Conservation (phyloP, 2,113 vertebrate genomes). For the Aspidoscelis tigris region DNA sequence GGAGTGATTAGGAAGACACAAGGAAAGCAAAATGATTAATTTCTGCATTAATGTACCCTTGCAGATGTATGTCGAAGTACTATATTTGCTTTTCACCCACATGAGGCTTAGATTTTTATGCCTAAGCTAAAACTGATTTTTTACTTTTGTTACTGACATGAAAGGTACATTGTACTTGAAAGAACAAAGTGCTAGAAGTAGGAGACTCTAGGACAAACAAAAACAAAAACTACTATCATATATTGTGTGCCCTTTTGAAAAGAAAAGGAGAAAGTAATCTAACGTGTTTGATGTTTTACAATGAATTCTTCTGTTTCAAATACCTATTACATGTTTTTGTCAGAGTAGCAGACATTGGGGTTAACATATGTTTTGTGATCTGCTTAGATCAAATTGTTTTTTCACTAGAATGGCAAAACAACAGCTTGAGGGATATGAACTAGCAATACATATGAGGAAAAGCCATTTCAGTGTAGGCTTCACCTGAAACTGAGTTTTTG, state of each 20-base stretch:
- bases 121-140: neutral
- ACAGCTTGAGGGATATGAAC: neutral
- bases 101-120: neutral
- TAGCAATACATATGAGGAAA: neutral
- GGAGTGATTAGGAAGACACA: neutral
- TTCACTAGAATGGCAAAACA: neutral
- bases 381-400: constrained; percentile 10
- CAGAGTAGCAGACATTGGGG: neutral
- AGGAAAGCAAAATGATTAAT: neutral
- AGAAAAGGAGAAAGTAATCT: constrained; percentile 41
- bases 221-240: neutral
- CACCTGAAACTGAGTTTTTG: constrained; percentile 30
- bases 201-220: neutral
- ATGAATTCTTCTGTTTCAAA: constrained; percentile 3
- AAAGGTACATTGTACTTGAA: neutral
- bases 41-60: neutral
- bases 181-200: neutral
- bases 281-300: constrained; percentile 24
- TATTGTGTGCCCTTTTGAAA: constrained; percentile 32
- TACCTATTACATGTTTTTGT: neutral
- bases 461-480: constrained; percentile 19
- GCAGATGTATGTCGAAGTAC: neutral
- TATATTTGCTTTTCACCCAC: neutral
- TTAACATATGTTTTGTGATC: constrained; percentile 10
- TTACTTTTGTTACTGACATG: neutral